Percentiles rank a stretch among this genome's conserved stretches.
These are phyloP conservation scores for Amphipoea lucens DNA, from an alignment of 2,888 invertebrate species.

Conservation along the genomic window DNA sequence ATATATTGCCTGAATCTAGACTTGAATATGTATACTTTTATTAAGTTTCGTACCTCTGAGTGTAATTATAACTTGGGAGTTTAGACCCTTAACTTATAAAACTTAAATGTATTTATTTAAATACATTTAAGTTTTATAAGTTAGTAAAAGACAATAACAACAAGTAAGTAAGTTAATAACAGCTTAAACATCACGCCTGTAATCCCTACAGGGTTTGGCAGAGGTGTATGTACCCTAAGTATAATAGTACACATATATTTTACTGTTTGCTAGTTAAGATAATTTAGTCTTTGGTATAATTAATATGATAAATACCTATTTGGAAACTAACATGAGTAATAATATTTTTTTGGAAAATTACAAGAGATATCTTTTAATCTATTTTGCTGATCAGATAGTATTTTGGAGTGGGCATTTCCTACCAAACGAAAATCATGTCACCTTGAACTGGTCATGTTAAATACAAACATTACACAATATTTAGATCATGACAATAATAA, in stretches of 20 bases:
- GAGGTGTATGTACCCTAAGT: not conserved
- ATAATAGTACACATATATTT: not conserved
- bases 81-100: constrained; percentile 2
- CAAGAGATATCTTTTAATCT: no score
- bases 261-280: not conserved
- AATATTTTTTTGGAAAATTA: not conserved
- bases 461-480: not conserved
- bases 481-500: not conserved
- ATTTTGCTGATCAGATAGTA: not conserved
- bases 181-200: not conserved
- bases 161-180: no score
- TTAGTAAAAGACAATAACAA: no score
- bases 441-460: not conserved
- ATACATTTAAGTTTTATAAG: no score
- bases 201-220: no score
- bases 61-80: constrained; percentile 29
- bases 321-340: not conserved
- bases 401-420: not conserved
- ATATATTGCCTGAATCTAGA: constrained; percentile 21
- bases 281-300: constrained; percentile 1
- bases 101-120: not conserved
- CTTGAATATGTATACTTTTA: constrained; percentile 25
- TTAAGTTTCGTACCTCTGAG: constrained; percentile 13
- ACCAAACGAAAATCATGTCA: not conserved
- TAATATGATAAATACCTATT: not conserved